Base-by-base conservation (phyloP, 1,140 invertebrate genomes). In the Drosophila santomea region DNA sequence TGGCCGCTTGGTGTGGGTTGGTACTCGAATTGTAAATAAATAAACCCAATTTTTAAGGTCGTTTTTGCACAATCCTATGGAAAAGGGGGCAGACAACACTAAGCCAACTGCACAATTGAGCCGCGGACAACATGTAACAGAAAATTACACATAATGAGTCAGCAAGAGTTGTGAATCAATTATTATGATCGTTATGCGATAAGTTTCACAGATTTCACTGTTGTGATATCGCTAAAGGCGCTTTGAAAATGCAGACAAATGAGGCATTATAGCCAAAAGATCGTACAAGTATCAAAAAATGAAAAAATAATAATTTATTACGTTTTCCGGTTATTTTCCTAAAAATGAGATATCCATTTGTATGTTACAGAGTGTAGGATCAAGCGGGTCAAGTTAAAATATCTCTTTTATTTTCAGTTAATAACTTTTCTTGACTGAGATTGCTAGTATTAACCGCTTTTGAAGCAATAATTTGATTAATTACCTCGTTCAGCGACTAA, bases 1-100 rank as follows among this genome's bases (percentile, higher is more conserved):
- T 23, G 41, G 39, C 17, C 36, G 59, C 12, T 23, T 41, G 57
- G 43, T 12, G 23, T 12, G 23, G 39, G 48, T 51, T 45, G 56
- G 41, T 20, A 12, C 50, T 52, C 32, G 15, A 54, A 76, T 84
- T 84, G 67, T 84, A 72, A 88, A 86, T 68, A 75, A 88, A 88
- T 72, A 78, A 78, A 82, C 57, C 38, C 36, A 41, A 45, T 54
- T 85, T 86, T 86, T 82, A 47, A 82, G 83, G 82, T 83, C 82
- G 71, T 44, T 71, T 78, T 86, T 82, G 69, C 83, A 88, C 78
- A 86, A 88, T 81, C 43, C 23, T 1, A 38, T 52, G 41, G 41
- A 41, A 66, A 45, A 74, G 15, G 47, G 45, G 39, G 14, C 52
- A 45, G 28, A 35, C 54, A 74, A 57, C 52, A 39, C 51, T 41